Conservation (phyloP, 1,140 invertebrate genomes). For the Drosophila insularis region DNA sequence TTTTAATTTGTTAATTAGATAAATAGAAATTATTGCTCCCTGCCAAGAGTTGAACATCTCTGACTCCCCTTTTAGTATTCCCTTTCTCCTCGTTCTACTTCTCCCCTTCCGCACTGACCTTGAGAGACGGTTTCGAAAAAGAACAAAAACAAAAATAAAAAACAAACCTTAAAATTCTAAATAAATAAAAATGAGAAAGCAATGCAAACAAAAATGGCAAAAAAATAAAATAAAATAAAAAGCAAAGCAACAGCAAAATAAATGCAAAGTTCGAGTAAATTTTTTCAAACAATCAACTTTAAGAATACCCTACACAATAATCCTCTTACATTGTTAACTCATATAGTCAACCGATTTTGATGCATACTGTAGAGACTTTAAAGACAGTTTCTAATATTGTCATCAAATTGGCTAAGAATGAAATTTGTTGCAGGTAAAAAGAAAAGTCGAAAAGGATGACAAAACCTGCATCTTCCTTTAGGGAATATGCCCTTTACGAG, state of each 20-base stretch:
- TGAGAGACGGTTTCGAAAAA: conserved; percentile 27
- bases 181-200: conserved; percentile 45
- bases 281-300: conserved; percentile 18
- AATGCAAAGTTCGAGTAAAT: conserved; percentile 58
- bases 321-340: too few species aligned
- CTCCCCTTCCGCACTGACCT: conserved; percentile 13
- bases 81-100: not conserved
- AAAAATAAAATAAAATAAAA: too few species aligned
- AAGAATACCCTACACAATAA: not conserved
- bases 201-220: conserved; percentile 33
- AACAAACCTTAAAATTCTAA: conserved; percentile 48
- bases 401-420: too few species aligned
- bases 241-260: conserved; percentile 3
- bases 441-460: too few species aligned
- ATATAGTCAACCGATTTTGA: too few species aligned
- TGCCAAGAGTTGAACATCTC: not conserved
- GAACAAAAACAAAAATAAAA: too few species aligned
- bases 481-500: not conserved
- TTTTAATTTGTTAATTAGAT: conserved; percentile 73
- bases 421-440: too few species aligned
- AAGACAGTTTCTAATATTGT: too few species aligned
- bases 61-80: not conserved
- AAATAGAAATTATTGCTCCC: conserved; percentile 57
- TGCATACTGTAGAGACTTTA: too few species aligned
- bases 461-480: too few species aligned